A percentile compares a stretch with the other conserved stretches of the same genome.
Conservation (phyloP, 2,113 vertebrate genomes). For the Typhlomys cinereus region DNA sequence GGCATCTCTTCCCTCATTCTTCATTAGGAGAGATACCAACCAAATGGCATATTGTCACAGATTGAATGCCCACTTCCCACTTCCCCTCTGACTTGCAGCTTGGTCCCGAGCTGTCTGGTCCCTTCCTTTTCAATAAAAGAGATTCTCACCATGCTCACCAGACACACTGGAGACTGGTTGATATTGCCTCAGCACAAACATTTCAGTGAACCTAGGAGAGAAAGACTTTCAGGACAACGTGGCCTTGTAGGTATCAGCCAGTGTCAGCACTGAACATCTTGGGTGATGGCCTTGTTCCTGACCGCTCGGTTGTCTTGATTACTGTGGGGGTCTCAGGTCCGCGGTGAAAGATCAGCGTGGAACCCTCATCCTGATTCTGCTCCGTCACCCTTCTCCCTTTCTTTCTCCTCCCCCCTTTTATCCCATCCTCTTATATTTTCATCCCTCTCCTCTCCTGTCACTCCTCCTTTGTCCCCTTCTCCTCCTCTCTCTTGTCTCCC, state of each 20-base stretch:
- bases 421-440: too few species aligned
- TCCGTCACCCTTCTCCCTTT: not conserved
- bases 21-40: not conserved
- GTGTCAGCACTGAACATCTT: not conserved
- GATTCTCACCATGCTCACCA: not conserved
- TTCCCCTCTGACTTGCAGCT: not conserved
- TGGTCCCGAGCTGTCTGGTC: not conserved
- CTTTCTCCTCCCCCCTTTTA: too few species aligned
- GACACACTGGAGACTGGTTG: not conserved
- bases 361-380: not conserved
- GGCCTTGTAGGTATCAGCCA: not conserved
- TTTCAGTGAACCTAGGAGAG: not conserved
- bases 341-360: not conserved
- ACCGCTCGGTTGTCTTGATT: not conserved
- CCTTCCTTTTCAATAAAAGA: not conserved
- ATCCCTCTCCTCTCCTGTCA: not conserved
- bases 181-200: too few species aligned
- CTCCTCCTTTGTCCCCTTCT: accelerated
- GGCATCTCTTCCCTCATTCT: not conserved
- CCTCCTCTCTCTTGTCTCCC: not conserved
- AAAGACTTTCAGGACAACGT: not conserved
- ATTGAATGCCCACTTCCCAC: not conserved
- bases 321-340: not conserved
- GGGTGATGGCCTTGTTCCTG: not conserved
- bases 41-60: not conserved